Conservation (phyloP, 1,140 invertebrate genomes). For the Amphibalanus amphitrite region DNA sequence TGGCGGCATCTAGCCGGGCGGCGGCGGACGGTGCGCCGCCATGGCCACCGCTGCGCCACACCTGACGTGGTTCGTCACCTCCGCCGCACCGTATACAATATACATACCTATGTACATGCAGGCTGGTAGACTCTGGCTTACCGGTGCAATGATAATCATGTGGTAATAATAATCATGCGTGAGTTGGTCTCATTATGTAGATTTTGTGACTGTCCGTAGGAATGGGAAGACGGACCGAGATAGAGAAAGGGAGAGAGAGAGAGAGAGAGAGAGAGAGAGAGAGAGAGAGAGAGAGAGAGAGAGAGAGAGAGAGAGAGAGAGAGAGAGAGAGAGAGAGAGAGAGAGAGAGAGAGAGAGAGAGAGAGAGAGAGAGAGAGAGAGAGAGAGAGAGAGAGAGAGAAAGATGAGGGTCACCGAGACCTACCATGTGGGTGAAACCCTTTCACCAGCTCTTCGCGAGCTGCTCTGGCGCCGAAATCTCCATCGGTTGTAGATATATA, state of each 20-base stretch:
- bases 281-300: constrained; percentile 8
- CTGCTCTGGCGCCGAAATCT: too few relatives aligned
- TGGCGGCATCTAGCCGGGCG: background rate
- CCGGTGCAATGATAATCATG: too few relatives aligned
- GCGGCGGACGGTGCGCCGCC: background rate
- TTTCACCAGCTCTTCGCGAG: too few relatives aligned
- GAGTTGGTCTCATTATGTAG: too few relatives aligned
- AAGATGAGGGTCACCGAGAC: background rate
- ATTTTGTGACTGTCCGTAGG: too few relatives aligned
- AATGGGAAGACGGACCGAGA: too few relatives aligned
- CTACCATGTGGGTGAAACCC: background rate
- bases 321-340: background rate
- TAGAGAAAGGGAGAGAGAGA: background rate
- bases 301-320: background rate
- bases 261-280: constrained; percentile 7
- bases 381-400: constrained; percentile 6
- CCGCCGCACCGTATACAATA: too few relatives aligned
- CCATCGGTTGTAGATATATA: too few relatives aligned
- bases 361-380: constrained; percentile 6
- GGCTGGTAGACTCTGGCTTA: too few relatives aligned
- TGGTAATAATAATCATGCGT: too few relatives aligned
- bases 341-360: constrained; percentile 9
- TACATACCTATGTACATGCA: too few relatives aligned
- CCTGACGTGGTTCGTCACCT: too few relatives aligned
- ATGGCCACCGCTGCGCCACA: background rate